These are phyloP conservation scores for Siderastrea radians DNA, from an alignment of 92 coral and sea anemone species.

Conservation along the genomic window DNA sequence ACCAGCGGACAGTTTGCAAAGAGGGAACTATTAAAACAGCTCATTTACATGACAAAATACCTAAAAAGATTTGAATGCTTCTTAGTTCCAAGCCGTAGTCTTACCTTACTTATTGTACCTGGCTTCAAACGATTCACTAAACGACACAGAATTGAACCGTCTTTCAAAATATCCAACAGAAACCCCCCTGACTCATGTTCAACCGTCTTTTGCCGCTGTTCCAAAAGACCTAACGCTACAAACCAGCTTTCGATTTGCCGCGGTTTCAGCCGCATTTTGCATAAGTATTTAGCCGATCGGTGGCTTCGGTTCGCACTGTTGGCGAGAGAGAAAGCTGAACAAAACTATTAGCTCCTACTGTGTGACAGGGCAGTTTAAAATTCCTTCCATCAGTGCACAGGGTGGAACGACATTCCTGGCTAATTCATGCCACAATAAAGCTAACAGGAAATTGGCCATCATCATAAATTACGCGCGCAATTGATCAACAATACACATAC, in stretches of 20 bases:
- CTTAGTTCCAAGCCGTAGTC: slow-evolving; percentile 29
- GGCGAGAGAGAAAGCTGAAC: slow-evolving; percentile 7
- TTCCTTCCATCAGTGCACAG: slow-evolving; percentile 19
- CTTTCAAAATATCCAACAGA: slow-evolving; percentile 65
- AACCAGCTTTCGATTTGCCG: slow-evolving; percentile 73
- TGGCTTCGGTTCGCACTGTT: slow-evolving; percentile 20
- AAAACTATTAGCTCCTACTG: slow-evolving; percentile 27
- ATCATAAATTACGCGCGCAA: slow-evolving; percentile 35
- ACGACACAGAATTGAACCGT: slow-evolving; percentile 80
- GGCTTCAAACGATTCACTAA: slow-evolving; percentile 81
- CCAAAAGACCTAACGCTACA: slow-evolving; percentile 70
- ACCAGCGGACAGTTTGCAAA: slow-evolving; percentile 57
- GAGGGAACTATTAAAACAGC: slow-evolving; percentile 15
- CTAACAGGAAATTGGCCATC: slow-evolving; percentile 17
- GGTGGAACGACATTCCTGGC: slow-evolving; percentile 51
- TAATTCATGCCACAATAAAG: slow-evolving; percentile 16
- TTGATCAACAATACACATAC: not conserved
- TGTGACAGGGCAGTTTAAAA: slow-evolving; percentile 19
- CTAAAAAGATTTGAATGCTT: slow-evolving; percentile 35
- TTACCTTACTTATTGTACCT: slow-evolving; percentile 83
- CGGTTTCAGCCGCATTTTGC: slow-evolving; percentile 47
- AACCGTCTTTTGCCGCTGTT: slow-evolving; percentile 43
- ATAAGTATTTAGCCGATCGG: not conserved
- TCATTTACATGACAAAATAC: slow-evolving; percentile 76
- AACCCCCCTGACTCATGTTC: slow-evolving; percentile 52